Evolutionary conservation across 2,113 vertebrate genomes (phyloP).

Genomic region (Gila orcuttii): DNA sequence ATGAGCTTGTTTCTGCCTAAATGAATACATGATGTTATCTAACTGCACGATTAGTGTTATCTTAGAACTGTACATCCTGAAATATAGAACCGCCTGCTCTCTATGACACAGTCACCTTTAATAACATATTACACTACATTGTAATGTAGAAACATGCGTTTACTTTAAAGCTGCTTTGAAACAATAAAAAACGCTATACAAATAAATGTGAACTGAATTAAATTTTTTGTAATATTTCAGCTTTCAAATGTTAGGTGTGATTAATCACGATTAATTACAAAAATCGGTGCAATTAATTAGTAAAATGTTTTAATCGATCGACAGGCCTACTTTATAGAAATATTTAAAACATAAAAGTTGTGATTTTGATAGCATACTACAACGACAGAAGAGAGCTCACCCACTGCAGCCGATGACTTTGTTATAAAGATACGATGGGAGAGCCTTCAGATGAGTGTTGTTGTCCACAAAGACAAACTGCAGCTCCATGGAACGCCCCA

Average conservation of each 20-base stretch:
- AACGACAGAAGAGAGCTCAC: conserved; percentile 62
- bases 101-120: no score
- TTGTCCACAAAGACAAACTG: conserved; percentile 98
- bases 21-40: no score
- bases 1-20: no score
- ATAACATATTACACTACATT: no score
- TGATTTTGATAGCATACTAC: background rate
- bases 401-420: conserved; percentile 97
- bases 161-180: no score
- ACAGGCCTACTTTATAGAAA: background rate
- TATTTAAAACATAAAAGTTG: background rate
- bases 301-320: background rate
- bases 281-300: background rate
- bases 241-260: background rate
- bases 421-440: conserved; percentile 94
- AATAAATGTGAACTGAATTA: no score
- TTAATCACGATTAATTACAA: background rate
- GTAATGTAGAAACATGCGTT: no score
- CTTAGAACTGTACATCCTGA: no score
- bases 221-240: no score
- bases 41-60: no score
- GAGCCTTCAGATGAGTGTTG: conserved; percentile 87
- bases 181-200: no score
- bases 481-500: conserved; percentile 92
- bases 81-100: no score